Conservation (phyloP, 2,113 vertebrate genomes). For the Poeciliopsis occidentalis region DNA sequence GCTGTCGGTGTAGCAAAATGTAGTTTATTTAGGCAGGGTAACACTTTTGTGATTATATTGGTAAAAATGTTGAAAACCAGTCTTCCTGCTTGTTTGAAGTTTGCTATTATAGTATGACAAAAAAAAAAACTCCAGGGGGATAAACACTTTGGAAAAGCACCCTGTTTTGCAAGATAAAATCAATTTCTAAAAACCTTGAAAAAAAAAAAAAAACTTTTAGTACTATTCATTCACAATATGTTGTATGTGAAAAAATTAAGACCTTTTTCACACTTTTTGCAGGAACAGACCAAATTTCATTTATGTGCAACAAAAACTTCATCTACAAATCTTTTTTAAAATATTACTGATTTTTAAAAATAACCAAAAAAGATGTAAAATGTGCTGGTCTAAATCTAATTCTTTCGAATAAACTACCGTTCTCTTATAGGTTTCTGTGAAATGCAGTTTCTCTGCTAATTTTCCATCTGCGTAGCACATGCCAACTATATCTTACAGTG, state of each 20-base stretch:
- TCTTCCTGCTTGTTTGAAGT: not conserved
- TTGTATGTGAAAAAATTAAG: too few relatives aligned
- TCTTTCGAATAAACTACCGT: constrained; percentile 39
- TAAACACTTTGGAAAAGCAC: too few relatives aligned
- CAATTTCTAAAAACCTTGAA: not conserved
- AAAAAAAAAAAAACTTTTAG: too few relatives aligned
- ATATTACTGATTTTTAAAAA: not conserved
- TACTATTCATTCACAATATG: too few relatives aligned
- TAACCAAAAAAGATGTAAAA: not conserved
- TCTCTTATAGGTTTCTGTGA: constrained; percentile 12
- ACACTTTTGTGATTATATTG: not conserved
- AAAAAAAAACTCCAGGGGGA: not conserved
- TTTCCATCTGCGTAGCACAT: constrained; percentile 73
- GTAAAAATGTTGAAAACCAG: not conserved
- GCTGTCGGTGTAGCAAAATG: not conserved
- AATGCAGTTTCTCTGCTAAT: constrained; percentile 32
- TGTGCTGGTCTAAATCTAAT: constrained; percentile 7
- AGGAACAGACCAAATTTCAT: not conserved
- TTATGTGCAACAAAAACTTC: not conserved
- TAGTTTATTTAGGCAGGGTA: too few relatives aligned
- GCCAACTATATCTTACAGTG: constrained; percentile 58
- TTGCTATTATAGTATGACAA: not conserved
- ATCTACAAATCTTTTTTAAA: too few relatives aligned
- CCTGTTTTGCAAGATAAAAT: constrained; percentile 8
- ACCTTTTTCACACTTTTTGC: too few relatives aligned